These are phyloP conservation scores for Epizoanthus fatuus DNA, from an alignment of 92 coral and sea anemone species.

Conservation along the genomic window DNA sequence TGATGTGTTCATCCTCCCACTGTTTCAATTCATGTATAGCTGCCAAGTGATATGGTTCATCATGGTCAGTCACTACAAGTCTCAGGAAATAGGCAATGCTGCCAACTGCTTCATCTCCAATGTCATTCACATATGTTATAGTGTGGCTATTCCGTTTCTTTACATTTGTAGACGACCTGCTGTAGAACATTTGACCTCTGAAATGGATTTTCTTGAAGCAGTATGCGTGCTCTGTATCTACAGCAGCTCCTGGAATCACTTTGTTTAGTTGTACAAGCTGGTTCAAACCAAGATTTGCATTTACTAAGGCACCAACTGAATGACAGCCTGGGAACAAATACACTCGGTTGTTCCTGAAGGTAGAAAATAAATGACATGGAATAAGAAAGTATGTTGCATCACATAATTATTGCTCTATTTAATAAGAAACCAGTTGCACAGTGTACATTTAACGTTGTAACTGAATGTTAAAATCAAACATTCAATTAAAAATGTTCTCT, in stretches of 20 bases:
- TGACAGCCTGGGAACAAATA: conserved; percentile 54
- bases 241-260: conserved; percentile 57
- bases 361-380: neutral
- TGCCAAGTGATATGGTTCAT: neutral
- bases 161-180: conserved; percentile 53
- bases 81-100: conserved; percentile 1
- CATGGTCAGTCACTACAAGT: neutral
- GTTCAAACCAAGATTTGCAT: conserved; percentile 10
- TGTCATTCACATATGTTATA: neutral
- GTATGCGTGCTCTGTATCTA: conserved; percentile 24
- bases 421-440: neutral
- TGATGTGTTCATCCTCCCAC: neutral
- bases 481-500: no score
- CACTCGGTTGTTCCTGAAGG: conserved; percentile 37
- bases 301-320: conserved; percentile 46
- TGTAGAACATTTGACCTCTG: conserved; percentile 47
- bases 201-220: conserved; percentile 44
- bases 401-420: conserved; percentile 9
- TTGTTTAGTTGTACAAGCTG: conserved; percentile 54
- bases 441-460: no score
- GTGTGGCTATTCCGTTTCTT: conserved; percentile 55
- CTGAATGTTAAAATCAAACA: no score
- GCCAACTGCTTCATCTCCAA: neutral
- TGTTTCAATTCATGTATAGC: conserved; percentile 11
- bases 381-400: no score